phyloP scores from a whole-genome alignment of 2,888 invertebrate species.

The Dione juno region DNA sequence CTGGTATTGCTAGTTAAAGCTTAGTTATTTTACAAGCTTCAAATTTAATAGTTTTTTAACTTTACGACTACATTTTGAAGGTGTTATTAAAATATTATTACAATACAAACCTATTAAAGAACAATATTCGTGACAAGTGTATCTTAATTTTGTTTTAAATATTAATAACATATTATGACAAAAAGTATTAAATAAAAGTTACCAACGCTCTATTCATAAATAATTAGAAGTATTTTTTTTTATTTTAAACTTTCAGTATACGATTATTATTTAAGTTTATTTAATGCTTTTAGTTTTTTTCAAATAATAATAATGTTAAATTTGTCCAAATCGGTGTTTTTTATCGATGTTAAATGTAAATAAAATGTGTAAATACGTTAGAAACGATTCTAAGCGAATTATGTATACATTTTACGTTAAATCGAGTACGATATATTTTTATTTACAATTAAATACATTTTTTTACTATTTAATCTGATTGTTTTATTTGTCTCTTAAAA shows the following conservation, averaged over 20 bases:
- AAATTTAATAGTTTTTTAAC: background rate
- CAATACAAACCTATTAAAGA: background rate
- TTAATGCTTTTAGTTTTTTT: constrained; percentile 1
- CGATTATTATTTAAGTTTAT: constrained; percentile 13
- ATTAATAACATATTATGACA: constrained; percentile 1
- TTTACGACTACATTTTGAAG: too few relatives aligned
- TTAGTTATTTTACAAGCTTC: too few relatives aligned
- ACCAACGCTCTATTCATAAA: constrained; percentile 22
- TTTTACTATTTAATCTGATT: constrained; percentile 62
- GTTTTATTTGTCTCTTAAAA: constrained; percentile 45
- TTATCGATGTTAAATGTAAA: constrained; percentile 37
- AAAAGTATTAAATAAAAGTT: constrained; percentile 17
- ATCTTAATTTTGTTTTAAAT: constrained; percentile 4
- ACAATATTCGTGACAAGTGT: constrained; percentile 9
- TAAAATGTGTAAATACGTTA: constrained; percentile 42
- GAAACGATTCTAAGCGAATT: constrained; percentile 37
- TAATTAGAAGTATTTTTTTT: background rate
- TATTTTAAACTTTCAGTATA: constrained; percentile 11
- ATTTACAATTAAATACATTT: constrained; percentile 68
- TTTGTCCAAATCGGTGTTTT: constrained; percentile 30
- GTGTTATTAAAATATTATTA: too few relatives aligned
- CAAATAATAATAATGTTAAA: constrained; percentile 21
- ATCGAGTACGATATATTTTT: constrained; percentile 69
- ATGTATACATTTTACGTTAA: constrained; percentile 65
- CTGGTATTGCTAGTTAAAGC: too few relatives aligned